phyloP scores from a whole-genome alignment of 2,888 invertebrate species.

The Bimastos eiseni region DNA sequence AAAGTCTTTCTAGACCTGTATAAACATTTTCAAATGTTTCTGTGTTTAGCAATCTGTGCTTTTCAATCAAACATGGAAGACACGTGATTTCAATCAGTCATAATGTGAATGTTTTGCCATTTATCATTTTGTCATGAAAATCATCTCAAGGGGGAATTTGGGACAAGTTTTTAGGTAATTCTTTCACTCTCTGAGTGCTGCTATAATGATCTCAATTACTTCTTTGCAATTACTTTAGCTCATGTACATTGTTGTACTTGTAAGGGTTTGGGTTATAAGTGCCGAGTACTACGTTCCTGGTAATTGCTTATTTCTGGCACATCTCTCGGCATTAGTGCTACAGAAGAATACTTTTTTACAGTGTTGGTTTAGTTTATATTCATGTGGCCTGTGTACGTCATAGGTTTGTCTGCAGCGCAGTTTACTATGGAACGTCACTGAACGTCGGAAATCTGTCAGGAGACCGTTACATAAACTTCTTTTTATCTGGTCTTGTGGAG shows the following conservation, averaged over 20 bases:
- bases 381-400: constrained; percentile 26
- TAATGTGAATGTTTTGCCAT: not conserved
- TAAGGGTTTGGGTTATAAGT: not conserved
- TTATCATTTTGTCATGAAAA: not conserved
- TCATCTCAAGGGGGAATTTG: too few species aligned
- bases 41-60: not conserved
- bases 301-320: not conserved
- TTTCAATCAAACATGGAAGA: too few species aligned
- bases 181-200: not conserved
- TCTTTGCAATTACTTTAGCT: not conserved
- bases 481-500: constrained; percentile 57
- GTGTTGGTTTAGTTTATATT: not conserved
- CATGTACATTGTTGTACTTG: too few species aligned
- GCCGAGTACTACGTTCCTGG: not conserved
- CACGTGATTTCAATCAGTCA: too few species aligned
- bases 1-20: not conserved
- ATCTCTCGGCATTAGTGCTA: not conserved
- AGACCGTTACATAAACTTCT: constrained; percentile 55
- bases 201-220: not conserved
- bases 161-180: too few species aligned
- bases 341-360: not conserved
- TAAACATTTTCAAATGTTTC: not conserved
- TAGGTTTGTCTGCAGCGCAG: constrained; percentile 58
- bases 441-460: constrained; percentile 55
- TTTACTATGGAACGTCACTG: constrained; percentile 58